A percentile compares a stretch with the other conserved stretches of the same genome.
Evolutionary conservation across 1,140 invertebrate species (phyloP).

Genomic region (Ceratina japonica): DNA sequence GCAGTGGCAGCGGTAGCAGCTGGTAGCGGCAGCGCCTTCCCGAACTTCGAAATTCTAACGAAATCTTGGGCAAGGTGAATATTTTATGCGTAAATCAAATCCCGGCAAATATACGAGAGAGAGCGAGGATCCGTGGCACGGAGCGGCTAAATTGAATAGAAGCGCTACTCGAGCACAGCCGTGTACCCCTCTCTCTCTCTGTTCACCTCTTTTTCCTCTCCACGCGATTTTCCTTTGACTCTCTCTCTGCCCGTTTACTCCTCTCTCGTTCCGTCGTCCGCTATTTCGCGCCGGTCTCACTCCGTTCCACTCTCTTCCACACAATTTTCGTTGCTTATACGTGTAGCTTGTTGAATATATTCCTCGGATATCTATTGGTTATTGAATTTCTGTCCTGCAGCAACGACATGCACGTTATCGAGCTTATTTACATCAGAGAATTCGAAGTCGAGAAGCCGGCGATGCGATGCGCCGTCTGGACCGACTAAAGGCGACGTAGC

Average conservation of each 20-base stretch:
- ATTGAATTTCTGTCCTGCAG: constrained; percentile 73
- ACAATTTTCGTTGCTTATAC: constrained; percentile 41
- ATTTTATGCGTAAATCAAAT: constrained; percentile 74
- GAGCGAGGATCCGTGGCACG: constrained; percentile 67
- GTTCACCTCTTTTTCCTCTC: constrained; percentile 45
- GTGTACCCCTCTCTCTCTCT: constrained; percentile 39
- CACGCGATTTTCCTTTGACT: not conserved
- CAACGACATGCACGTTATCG: constrained; percentile 52
- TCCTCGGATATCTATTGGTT: constrained; percentile 68
- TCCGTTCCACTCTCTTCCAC: not conserved
- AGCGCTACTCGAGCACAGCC: constrained; percentile 61
- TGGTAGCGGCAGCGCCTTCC: constrained; percentile 47
- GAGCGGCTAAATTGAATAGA: constrained; percentile 71
- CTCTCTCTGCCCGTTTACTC: not conserved
- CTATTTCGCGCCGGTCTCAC: not conserved
- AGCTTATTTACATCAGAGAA: constrained; percentile 53
- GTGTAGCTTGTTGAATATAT: constrained; percentile 60
- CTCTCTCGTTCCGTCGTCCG: not conserved
- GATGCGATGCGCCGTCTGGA: not conserved
- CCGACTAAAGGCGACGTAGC: constrained; percentile 14
- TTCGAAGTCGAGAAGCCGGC: constrained; percentile 22
- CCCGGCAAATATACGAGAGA: constrained; percentile 56
- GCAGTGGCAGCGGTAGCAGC: constrained; percentile 11
- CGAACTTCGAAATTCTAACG: constrained; percentile 70
- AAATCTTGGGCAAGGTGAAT: constrained; percentile 71